Conservation (phyloP, 2,113 vertebrate species). For the Chlorodrepanis virens region DNA sequence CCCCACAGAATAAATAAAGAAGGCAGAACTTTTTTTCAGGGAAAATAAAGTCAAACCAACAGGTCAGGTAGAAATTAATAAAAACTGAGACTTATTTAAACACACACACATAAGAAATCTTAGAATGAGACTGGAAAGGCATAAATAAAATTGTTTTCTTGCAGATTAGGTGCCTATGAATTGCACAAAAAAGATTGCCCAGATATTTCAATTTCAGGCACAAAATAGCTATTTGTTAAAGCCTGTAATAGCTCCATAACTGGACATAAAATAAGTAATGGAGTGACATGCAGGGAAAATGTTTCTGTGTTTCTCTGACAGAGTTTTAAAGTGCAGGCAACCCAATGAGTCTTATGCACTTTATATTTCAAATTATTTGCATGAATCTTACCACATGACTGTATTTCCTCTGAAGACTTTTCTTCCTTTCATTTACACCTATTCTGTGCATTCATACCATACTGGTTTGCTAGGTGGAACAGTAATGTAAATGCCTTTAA, state of each 20-base stretch:
- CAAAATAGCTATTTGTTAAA: background rate
- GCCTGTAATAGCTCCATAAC: background rate
- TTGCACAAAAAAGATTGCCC: background rate
- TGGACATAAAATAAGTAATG: background rate
- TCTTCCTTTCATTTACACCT: background rate
- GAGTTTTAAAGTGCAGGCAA: background rate
- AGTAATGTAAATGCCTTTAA: background rate
- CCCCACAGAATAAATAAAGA: background rate
- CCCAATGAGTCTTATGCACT: background rate
- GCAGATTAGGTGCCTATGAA: background rate
- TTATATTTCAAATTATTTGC: background rate
- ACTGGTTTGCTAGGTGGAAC: background rate
- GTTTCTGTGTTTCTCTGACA: background rate
- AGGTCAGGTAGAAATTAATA: background rate
- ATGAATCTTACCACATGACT: background rate
- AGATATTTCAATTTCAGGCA: background rate
- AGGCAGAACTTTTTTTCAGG: background rate
- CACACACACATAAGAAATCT: background rate
- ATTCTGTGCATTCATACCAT: background rate
- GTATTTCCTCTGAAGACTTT: background rate
- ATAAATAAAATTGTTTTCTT: background rate
- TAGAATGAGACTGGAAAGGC: background rate
- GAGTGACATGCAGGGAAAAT: background rate
- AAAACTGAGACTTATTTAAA: background rate
- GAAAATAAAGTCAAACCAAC: background rate